Conservation (phyloP, 92 coral and sea anemone genomes). For the Palythoa caribaeorum region DNA sequence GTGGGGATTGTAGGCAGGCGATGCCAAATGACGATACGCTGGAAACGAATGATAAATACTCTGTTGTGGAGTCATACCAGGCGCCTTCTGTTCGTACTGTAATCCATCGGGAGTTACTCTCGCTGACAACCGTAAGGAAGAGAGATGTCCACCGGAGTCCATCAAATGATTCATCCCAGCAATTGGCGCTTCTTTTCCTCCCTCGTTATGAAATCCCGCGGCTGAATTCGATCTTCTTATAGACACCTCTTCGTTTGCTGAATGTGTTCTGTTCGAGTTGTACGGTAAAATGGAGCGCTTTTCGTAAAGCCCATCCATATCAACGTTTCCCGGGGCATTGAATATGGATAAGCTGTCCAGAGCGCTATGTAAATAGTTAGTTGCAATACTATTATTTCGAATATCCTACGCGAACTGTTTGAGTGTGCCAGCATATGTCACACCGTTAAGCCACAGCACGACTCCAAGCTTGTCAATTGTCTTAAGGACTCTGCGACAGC, state of each 20-base stretch:
- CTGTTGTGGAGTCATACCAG: slow-evolving; percentile 91
- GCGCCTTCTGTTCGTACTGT: slow-evolving; percentile 89
- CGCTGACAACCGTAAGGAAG: slow-evolving; percentile 86
- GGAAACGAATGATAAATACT: slow-evolving; percentile 96
- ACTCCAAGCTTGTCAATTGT: slow-evolving; percentile 80
- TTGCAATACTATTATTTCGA: slow-evolving; percentile 86
- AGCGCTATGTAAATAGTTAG: slow-evolving; percentile 83
- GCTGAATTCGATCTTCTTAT: slow-evolving; percentile 64
- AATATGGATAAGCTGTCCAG: slow-evolving; percentile 84
- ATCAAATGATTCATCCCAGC: slow-evolving; percentile 90
- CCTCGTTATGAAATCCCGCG: slow-evolving; percentile 70
- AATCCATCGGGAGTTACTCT: slow-evolving; percentile 82
- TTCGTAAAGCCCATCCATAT: slow-evolving; percentile 83
- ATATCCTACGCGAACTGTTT: slow-evolving; percentile 84
- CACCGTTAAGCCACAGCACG: slow-evolving; percentile 96
- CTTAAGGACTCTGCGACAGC: slow-evolving; percentile 69
- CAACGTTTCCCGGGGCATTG: slow-evolving; percentile 76
- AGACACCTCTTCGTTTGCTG: slow-evolving; percentile 73
- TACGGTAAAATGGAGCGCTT: slow-evolving; percentile 83
- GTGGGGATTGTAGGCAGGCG: slow-evolving; percentile 85
- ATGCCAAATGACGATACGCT: slow-evolving; percentile 87
- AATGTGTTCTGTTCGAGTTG: slow-evolving; percentile 75
- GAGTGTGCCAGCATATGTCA: slow-evolving; percentile 95
- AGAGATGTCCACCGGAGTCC: slow-evolving; percentile 86
- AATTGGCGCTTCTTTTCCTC: slow-evolving; percentile 73